Base-by-base conservation (phyloP, 2,797 vertebrate species). In the Helarctos malayanus region DNA sequence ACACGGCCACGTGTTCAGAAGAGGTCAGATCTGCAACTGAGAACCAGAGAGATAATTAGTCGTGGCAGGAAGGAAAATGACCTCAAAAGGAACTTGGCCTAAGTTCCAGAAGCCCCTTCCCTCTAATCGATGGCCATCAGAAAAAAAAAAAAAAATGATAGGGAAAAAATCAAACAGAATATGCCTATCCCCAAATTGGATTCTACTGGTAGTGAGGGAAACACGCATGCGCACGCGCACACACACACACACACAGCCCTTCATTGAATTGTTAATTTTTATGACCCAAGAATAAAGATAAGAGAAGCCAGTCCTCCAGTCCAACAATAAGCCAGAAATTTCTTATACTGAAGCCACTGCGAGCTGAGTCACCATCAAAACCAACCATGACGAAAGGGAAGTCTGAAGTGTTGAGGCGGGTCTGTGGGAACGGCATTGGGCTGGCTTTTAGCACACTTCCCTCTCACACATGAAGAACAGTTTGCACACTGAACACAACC, bases 21-120 rank as follows among this genome's bases (percentile, higher is more conserved):
- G 98, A 97, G 57, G 97, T 97, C 97, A 98, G 98, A 98, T 98
- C 98, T 98, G 98, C 97, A 98, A 99, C 98, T 99, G 98, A 83
- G 87, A 98, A 98, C 94, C 96, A 97, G 94, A 92, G 57, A 96
- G 54, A 93, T 85, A 56, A 97, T 95, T 80, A 89, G 1, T 0
- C 6, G 3, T 0, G 18, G 57, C 47, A 93, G 75, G 80, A 91
- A 63, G 79, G 32, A 86, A 83, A 27, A 75, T 16, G n/a, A 87
- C 27, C 73, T 76, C 49, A 18, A 83, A 69, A 52, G n/a, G n/a
- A 73, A 89, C 9, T 41, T 35, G 41, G 19, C 27, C 45, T 38
- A 79, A 84, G 47, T 76, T 68, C 79, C 54, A 68, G 23, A 79
- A 76, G 18, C 49, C 79, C 89, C 32, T 78, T 90, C 75, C 57